Evolutionary conservation across 2,797 vertebrate genomes (phyloP), one percentile per base, ranked within the genome.

Genomic region (Hippopotamyrus pictus): DNA sequence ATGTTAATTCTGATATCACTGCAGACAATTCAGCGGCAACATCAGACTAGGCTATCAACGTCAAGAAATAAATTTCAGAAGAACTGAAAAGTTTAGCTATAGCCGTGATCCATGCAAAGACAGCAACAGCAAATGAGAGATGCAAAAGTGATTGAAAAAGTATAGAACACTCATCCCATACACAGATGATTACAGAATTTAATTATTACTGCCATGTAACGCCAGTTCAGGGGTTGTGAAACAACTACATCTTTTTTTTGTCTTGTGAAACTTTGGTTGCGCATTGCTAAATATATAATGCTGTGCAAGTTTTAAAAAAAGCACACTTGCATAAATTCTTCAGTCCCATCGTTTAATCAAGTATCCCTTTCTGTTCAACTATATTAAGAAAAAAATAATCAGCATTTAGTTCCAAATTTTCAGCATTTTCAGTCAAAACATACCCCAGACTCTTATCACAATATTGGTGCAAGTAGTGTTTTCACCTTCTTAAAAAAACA

Each of bases 381-480:
- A 65, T 29, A 37, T 41, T 41, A 41, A 76, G 69, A 41, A 76
- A 41, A 41, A 76, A 76, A 6, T 25, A 76, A 37, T 37, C 33
- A 37, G 50, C 25, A 86, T 50, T 86, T 86, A n/a, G 11, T 50
- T 53, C 50, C 9, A 37, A 76, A 41, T 54, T 86, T 53, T 17
- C n/a, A 7, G 50, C 84, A 50, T 53, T 86, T 37, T 59, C 54
- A 57, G 29, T 41, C 86, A 59, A 62, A 87, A 87, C 29, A 41
- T 22, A 59, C 53, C 59, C 29, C 29, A 87, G 51, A 41, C 51
- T 87, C 86, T 57, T 87, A 87, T 87, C 86, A 59, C 54, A 87
- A 87, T 87, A 87, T 87, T 87, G 51, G 86, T 59, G 86, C 54
- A 46, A 87, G 48, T 54, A 41, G 86, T 62, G 53, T 57, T 87